Evolutionary conservation across 1,140 invertebrate species (phyloP).

Genomic region (Neotoxoptera formosana): DNA sequence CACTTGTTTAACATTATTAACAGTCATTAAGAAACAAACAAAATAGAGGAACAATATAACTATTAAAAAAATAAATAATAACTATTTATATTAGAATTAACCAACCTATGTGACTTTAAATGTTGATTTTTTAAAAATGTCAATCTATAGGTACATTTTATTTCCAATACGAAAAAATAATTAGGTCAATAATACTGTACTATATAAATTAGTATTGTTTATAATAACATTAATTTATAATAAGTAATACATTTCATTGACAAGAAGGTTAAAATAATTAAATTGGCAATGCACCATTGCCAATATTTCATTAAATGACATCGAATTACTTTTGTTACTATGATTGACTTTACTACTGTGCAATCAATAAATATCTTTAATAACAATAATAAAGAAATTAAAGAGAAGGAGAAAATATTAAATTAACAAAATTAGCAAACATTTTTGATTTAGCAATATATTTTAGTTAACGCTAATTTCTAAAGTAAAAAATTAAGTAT

Average conservation of each 20-base stretch:
- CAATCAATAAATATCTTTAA: background rate
- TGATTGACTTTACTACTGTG: background rate
- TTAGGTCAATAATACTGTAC: background rate
- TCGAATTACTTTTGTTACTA: background rate
- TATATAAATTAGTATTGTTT: background rate
- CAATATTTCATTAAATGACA: background rate
- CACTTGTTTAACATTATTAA: background rate
- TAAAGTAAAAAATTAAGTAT: background rate
- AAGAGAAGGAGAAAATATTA: background rate
- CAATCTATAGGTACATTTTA: background rate
- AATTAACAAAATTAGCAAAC: background rate
- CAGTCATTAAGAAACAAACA: no score
- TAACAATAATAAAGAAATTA: background rate
- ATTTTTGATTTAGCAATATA: background rate
- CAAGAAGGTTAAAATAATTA: background rate
- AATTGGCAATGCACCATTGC: background rate
- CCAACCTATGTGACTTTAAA: background rate
- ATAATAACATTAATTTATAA: conserved; percentile 1
- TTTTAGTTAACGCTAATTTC: background rate
- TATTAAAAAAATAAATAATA: background rate
- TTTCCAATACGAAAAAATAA: background rate
- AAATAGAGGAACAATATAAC: no score
- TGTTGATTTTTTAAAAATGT: background rate
- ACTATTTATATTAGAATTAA: background rate
- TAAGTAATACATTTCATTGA: conserved; percentile 3